Conservation (phyloP, 2,888 invertebrate genomes). For the Polyommatus icarus region DNA sequence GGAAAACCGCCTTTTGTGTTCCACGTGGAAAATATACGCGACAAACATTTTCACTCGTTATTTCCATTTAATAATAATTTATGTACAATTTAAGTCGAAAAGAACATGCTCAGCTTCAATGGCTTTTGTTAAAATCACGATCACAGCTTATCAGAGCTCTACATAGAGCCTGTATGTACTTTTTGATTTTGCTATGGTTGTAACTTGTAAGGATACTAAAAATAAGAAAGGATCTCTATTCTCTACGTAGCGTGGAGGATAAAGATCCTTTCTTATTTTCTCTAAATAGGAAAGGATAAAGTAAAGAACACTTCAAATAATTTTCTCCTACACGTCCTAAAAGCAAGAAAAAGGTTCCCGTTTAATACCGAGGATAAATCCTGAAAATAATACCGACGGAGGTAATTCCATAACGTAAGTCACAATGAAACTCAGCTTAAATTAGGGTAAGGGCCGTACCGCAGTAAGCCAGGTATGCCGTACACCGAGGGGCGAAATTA, state of each 20-base stretch:
- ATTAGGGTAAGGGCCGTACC: background rate
- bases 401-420: conserved; percentile 2
- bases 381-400: background rate
- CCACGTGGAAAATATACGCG: background rate
- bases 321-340: no score
- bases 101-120: background rate
- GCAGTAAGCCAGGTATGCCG: background rate
- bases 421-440: conserved; percentile 20
- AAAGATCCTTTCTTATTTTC: no score
- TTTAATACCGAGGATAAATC: background rate
- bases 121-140: background rate
- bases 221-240: no score
- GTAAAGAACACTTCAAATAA: no score
- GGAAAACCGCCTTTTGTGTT: background rate
- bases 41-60: background rate
- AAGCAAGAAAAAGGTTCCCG: background rate
- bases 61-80: background rate
- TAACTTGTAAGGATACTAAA: no score
- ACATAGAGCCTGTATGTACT: no score
- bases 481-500: background rate
- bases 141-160: background rate
- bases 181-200: no score
- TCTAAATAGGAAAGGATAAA: background rate
- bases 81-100: background rate
- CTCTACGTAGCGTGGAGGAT: no score